Conservation (phyloP, 2,888 invertebrate species). For the Mesoligia furuncula region DNA sequence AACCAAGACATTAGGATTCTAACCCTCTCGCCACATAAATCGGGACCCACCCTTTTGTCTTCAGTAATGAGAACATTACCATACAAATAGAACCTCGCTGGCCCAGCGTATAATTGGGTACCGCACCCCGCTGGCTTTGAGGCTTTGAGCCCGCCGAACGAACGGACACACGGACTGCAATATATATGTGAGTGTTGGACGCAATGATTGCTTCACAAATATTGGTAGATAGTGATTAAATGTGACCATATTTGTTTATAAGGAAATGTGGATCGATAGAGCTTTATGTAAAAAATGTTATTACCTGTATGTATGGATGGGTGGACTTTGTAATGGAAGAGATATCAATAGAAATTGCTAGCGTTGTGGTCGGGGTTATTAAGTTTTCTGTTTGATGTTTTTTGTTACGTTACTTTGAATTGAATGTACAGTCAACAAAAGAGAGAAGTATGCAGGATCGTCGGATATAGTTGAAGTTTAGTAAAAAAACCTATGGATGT, state of each 20-base stretch:
- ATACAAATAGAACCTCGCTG: conserved; percentile 88
- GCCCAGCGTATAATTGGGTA: conserved; percentile 84
- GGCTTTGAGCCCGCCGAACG: conserved; percentile 76
- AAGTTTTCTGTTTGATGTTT: conserved; percentile 19
- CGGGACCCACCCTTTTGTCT: conserved; percentile 81
- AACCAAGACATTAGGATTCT: conserved; percentile 37
- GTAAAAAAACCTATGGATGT: too few relatives aligned
- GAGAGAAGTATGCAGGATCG: too few relatives aligned
- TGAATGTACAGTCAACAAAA: neutral
- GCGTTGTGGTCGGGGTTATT: conserved; percentile 20
- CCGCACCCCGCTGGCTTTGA: conserved; percentile 84
- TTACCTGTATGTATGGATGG: conserved; percentile 30
- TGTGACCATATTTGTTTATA: conserved; percentile 72
- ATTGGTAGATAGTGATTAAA: conserved; percentile 79
- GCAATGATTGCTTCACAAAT: conserved; percentile 81
- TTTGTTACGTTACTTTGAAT: conserved; percentile 4
- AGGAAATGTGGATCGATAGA: conserved; percentile 62
- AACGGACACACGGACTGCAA: conserved; percentile 62
- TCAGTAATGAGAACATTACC: conserved; percentile 88
- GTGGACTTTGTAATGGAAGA: conserved; percentile 28
- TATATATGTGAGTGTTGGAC: conserved; percentile 69
- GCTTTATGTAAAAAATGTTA: conserved; percentile 56
- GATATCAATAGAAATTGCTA: conserved; percentile 47
- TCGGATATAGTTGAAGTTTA: too few relatives aligned
- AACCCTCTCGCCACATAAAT: conserved; percentile 71